Percentiles rank a stretch among this genome's conserved stretches.
Conservation (phyloP, 2,888 invertebrate species). For the Atethmia centrago region DNA sequence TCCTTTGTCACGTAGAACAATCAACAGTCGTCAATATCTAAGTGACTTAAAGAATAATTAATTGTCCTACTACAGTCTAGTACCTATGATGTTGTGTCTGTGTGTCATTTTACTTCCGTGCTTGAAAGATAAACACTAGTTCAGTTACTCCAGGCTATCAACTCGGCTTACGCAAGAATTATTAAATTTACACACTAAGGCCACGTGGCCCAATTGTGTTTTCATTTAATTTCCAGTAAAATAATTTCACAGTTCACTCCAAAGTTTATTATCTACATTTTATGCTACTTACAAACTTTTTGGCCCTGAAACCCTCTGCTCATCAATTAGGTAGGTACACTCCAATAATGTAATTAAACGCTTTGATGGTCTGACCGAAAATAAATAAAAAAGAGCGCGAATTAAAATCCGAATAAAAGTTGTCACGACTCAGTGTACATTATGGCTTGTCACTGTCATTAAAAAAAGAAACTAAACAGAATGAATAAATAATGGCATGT, state of each 20-base stretch:
- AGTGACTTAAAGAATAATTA: slow-evolving; percentile 22
- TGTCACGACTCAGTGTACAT: neutral
- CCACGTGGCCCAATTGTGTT: neutral
- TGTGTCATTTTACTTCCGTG: neutral
- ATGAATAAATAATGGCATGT: slow-evolving; percentile 26
- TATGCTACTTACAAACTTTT: neutral
- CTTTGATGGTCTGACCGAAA: slow-evolving; percentile 8
- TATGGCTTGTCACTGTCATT: slow-evolving; percentile 38
- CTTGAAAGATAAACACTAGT: slow-evolving; percentile 14
- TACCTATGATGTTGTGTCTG: neutral
- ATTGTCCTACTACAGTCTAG: neutral
- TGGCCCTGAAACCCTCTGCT: neutral
- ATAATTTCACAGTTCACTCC: no score
- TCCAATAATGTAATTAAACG: neutral
- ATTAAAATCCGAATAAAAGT: neutral
- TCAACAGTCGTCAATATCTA: slow-evolving; percentile 28
- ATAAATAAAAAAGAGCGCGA: slow-evolving; percentile 25
- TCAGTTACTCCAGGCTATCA: neutral
- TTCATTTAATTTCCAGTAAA: slow-evolving; percentile 1
- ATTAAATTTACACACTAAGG: slow-evolving; percentile 10
- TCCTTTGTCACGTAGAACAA: slow-evolving; percentile 37
- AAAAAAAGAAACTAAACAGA: slow-evolving; percentile 49
- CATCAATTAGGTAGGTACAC: neutral
- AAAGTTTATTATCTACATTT: neutral
- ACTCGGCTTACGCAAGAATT: slow-evolving; percentile 25